Conservation (phyloP, 2,113 vertebrate species). For the Climacteris rufus region DNA sequence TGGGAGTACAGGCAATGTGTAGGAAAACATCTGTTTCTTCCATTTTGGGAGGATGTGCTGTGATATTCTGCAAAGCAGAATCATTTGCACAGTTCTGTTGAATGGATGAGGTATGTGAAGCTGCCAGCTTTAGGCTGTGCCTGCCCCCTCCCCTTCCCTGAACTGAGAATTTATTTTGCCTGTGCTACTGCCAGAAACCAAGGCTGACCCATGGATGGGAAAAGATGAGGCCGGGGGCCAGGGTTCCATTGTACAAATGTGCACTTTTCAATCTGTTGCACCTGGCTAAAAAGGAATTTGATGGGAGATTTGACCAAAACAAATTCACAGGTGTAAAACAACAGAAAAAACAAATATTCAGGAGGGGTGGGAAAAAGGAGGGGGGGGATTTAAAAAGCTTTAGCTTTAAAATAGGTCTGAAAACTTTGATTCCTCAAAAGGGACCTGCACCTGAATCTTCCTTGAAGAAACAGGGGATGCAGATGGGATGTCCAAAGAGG, state of each 20-base stretch:
- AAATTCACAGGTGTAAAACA: not conserved
- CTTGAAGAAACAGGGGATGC: not conserved
- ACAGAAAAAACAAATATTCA: not conserved
- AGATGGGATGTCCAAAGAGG: not conserved
- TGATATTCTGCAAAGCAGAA: not conserved
- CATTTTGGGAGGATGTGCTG: not conserved
- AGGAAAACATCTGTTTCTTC: not conserved
- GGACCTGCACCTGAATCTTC: not conserved
- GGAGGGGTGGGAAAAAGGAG: too few relatives aligned
- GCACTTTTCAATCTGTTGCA: not conserved
- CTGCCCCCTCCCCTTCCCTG: not conserved
- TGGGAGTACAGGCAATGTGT: not conserved
- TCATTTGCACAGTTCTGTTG: not conserved
- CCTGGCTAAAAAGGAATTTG: not conserved
- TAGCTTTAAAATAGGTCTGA: not conserved
- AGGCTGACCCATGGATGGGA: not conserved
- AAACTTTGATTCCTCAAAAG: not conserved
- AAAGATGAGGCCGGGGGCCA: not conserved
- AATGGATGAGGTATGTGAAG: not conserved
- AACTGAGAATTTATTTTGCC: not conserved
- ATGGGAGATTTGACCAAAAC: not conserved
- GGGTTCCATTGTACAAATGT: not conserved
- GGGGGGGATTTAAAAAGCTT: not conserved
- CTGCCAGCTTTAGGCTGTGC: not conserved
- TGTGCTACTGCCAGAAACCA: not conserved